Conservation (phyloP, 2,113 vertebrate species). For the Galbula dea region DNA sequence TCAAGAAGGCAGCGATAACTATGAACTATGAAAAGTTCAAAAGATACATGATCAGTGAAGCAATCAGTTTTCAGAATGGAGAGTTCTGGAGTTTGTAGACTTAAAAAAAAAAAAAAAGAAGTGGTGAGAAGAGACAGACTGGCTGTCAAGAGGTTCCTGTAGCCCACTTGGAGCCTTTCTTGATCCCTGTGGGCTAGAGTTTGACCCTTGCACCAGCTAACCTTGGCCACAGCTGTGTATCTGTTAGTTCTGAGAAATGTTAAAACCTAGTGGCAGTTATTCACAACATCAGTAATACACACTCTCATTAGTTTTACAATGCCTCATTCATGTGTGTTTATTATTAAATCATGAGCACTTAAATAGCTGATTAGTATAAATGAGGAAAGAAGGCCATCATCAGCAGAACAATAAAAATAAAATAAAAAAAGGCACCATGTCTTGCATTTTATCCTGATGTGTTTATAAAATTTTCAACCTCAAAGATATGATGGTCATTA, state of each 20-base stretch:
- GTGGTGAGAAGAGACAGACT: background rate
- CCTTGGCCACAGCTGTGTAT: background rate
- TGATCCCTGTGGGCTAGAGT: background rate
- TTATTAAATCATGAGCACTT: slow-evolving; percentile 61
- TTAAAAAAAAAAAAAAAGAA: background rate
- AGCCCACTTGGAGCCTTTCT: background rate
- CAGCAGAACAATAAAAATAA: slow-evolving; percentile 28
- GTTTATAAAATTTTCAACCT: slow-evolving; percentile 48
- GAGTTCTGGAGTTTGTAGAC: background rate
- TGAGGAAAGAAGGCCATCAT: slow-evolving; percentile 17
- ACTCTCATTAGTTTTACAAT: slow-evolving; percentile 33
- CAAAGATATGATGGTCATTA: background rate
- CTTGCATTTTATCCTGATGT: background rate
- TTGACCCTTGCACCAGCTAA: slow-evolving; percentile 20
- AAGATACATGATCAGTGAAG: background rate
- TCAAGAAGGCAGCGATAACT: background rate
- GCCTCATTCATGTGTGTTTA: slow-evolving; percentile 26
- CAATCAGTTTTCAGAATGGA: background rate
- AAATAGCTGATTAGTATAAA: slow-evolving; percentile 43
- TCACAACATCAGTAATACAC: slow-evolving; percentile 10
- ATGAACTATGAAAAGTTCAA: background rate
- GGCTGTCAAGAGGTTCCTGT: background rate
- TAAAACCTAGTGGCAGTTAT: background rate
- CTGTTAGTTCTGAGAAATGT: background rate
- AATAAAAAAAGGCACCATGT: background rate